Base-by-base conservation (phyloP, 2,888 invertebrate species). In the Andrena hattorfiana region DNA sequence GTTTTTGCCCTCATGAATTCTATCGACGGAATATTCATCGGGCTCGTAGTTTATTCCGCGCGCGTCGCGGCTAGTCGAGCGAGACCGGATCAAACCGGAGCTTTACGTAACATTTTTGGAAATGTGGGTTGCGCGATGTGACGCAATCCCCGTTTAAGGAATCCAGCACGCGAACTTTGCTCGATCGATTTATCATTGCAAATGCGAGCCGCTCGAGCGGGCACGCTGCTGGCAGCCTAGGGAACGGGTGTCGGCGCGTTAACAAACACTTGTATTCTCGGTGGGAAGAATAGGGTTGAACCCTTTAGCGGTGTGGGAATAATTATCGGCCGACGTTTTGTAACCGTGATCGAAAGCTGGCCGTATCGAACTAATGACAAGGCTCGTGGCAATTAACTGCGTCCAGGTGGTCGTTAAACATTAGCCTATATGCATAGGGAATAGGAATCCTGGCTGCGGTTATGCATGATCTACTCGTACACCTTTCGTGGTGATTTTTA, bases 1-100 rank as follows among this genome's bases (percentile, higher is more conserved):
- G 73, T 77, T 74, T 76, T 76, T 23, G 74, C 69, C 79, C 91
- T 87, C 89, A 91, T 91, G 91, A 91, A 91, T 91, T 90, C 81
- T 86, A 90, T 91, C 87, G 87, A 72, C 76, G 74, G 69, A 56
- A 69, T 85, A 60, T 86, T 85, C 84, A 77, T 68, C 79, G 77
- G 56, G 32, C 76, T 42, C 73, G 59, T 80, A 72, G 62, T 72
- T 77, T 74, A 84, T 71, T 70, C 71, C n/a, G 10, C 13, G 42
- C 62, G 32, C 69, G 89, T 88, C 85, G 26, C 60, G 26, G 26
- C 56, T 26, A 56, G 23, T 23, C 56, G 62, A 81, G 56, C 81
- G 51, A 16, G 62, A 20, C 62, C 67, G 10, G 28, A 56, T 59
- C 62, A 51, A 66, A 48, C 59, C 42, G n/a, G 30, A 48, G 26